A percentile compares a stretch with the other conserved stretches of the same genome.
These are phyloP conservation scores for Sitta carolinensis DNA, from an alignment of 2,797 vertebrate species.

Conservation along the genomic window DNA sequence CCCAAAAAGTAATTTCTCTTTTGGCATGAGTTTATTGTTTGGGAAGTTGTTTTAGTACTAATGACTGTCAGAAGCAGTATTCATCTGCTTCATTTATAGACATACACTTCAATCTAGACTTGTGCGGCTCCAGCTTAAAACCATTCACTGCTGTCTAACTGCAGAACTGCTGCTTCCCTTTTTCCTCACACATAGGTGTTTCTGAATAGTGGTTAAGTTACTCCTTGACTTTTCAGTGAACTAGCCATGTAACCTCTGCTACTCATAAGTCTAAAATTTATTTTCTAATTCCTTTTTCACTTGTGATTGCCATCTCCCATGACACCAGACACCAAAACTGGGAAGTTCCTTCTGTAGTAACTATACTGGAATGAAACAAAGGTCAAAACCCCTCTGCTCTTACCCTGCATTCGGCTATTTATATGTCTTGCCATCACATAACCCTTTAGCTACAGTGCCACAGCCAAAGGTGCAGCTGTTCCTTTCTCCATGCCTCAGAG, in stretches of 20 bases:
- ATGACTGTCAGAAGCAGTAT: not conserved
- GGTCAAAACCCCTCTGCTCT: not conserved
- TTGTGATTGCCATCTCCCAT: not conserved
- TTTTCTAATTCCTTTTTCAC: not conserved
- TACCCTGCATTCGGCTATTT: not conserved
- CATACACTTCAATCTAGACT: not conserved
- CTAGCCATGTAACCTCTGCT: not conserved
- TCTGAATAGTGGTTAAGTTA: not conserved
- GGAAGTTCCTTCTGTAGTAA: not conserved
- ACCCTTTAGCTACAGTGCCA: not conserved
- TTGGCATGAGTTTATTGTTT: not conserved
- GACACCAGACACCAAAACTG: not conserved
- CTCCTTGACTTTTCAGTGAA: not conserved
- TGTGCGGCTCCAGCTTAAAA: not conserved
- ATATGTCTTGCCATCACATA: not conserved
- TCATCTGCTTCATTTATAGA: not conserved
- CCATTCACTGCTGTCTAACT: not conserved
- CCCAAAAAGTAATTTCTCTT: not conserved
- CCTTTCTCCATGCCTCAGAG: not conserved
- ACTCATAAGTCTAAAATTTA: not conserved
- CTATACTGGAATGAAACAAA: not conserved
- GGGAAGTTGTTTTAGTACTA: not conserved
- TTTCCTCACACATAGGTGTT: not conserved
- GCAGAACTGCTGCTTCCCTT: not conserved
- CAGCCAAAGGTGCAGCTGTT: not conserved